Conservation (phyloP, 2,797 vertebrate species). For the Salmo trutta region DNA sequence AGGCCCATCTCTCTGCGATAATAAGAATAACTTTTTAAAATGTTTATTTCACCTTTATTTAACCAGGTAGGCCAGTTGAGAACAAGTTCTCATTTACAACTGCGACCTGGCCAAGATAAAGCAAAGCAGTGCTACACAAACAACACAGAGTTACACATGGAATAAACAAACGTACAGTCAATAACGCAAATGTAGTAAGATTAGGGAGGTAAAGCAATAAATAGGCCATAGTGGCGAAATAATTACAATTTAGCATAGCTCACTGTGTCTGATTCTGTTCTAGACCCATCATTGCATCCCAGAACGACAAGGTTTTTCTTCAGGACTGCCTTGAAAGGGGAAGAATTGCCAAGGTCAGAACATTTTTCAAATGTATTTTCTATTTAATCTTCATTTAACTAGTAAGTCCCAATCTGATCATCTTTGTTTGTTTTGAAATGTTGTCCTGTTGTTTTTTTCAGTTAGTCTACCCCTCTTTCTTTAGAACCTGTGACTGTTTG, state of each 20-base stretch:
- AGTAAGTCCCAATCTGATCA: not conserved
- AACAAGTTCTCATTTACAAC: no score
- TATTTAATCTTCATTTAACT: not conserved
- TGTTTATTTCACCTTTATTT: no score
- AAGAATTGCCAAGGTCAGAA: slow-evolving; percentile 81
- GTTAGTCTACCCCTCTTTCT: not conserved
- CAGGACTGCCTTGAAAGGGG: slow-evolving; percentile 86
- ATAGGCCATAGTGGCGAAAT: no score
- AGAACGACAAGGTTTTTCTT: slow-evolving; percentile 82
- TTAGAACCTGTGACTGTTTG: not conserved
- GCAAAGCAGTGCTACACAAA: no score
- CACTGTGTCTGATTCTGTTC: slow-evolving; percentile 8
- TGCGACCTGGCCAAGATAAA: no score
- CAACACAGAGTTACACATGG: no score
- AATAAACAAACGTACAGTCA: no score
- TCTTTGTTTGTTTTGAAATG: not conserved
- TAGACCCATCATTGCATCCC: slow-evolving; percentile 83
- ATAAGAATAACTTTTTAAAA: not conserved
- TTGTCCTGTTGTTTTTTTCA: not conserved
- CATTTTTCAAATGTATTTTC: not conserved
- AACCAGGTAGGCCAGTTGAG: no score
- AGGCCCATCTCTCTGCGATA: not conserved
- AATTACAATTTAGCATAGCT: not conserved
- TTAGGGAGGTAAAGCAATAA: no score
- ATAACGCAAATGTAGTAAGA: no score